Evolutionary conservation across 2,888 invertebrate species (phyloP).

Genomic region (Hemaris fuciformis): DNA sequence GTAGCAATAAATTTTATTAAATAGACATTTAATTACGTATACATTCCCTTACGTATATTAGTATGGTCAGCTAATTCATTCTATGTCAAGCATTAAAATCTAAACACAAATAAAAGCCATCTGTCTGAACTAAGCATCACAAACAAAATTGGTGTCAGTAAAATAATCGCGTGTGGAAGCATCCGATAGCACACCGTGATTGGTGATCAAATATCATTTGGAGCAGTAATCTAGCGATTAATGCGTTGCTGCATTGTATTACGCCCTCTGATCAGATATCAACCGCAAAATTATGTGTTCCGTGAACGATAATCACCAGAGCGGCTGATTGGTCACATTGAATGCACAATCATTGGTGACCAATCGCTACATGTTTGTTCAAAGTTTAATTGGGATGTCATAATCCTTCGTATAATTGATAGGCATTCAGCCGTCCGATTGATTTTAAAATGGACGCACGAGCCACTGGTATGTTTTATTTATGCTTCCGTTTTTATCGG

Average conservation of each 20-base stretch:
- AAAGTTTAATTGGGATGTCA: conserved; percentile 26
- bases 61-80: not conserved
- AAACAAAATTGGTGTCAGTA: not conserved
- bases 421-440: not conserved
- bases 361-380: conserved; percentile 33
- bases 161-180: not conserved
- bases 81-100: not conserved
- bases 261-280: conserved; percentile 38
- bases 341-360: conserved; percentile 35
- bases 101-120: not conserved
- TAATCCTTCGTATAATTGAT: conserved; percentile 10
- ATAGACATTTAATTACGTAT: too few species aligned
- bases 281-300: conserved; percentile 62
- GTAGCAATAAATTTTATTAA: too few species aligned
- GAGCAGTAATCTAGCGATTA: conserved; percentile 54
- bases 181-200: conserved; percentile 7
- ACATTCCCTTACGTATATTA: too few species aligned
- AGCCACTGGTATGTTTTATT: not conserved
- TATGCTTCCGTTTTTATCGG: not conserved
- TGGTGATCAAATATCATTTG: conserved; percentile 33
- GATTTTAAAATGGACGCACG: conserved; percentile 1
- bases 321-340: conserved; percentile 54
- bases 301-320: conserved; percentile 54
- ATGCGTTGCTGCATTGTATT: conserved; percentile 44
- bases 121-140: not conserved